Base-by-base conservation (phyloP, 2,797 vertebrate genomes). In the Oceanodroma leucorhoa region DNA sequence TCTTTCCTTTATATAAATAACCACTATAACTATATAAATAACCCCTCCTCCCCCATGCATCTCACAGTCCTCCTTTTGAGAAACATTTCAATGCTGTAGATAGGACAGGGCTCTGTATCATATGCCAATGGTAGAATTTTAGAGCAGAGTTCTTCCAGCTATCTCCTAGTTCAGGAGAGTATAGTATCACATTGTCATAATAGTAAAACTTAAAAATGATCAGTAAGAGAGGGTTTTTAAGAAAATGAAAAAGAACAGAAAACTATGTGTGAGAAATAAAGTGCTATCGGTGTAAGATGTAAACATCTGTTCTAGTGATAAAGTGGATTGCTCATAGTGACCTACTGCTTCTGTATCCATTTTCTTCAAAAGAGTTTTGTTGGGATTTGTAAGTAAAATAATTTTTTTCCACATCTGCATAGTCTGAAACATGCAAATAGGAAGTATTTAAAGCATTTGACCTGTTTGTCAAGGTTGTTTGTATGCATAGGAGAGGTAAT, bases 31-130 rank as follows among this genome's bases (percentile, higher is more conserved):
- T n/a, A n/a, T 46, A 13, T 61, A 72, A 89, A 61, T 43, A 65
- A 15, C 5, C 5, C 1, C 0, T n/a, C 11, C 4, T 78, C 5
- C 5, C 5, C 36, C 3, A 5, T 40, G 18, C 8, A 21, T 79
- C 58, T 89, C 32, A 29, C 0, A 8, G 26, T 70, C 23, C 3
- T 90, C 14, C 14, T 88, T 66, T 54, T 57, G 40, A 85, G 40
- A 84, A 80, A 61, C 85, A 57, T 21, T 13, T 53, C 19, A 70
- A 0, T 87, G 27, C 9, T 88, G 8, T 69, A 41, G 27, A 3
- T 83, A 27, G 4, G 15, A 10, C 24, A 55, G 51, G 34, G 8
- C 4, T 45, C 55, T 76, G 38, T 54, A 24, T 77, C 32, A 7
- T 29, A 21, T 41, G 29, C 29, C n/a, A 60, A 10, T 60, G 45